Percentiles rank a stretch among this genome's conserved stretches.
Evolutionary conservation across 2,797 vertebrate species (phyloP).

Genomic region (Parambassis ranga): DNA sequence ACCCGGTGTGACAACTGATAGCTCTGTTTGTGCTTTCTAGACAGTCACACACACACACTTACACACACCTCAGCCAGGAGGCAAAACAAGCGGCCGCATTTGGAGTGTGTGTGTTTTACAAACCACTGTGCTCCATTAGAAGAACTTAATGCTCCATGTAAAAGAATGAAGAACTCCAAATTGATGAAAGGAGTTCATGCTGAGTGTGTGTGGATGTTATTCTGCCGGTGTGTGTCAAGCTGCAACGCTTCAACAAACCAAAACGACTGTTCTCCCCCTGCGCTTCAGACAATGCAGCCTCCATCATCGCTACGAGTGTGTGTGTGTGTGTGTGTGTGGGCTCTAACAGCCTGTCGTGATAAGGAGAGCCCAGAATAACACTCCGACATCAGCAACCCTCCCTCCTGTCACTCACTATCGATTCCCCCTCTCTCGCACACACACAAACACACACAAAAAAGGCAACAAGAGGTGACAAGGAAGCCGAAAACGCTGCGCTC

Average conservation of each 20-base stretch:
- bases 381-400: conserved; percentile 70
- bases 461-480: conserved; percentile 23
- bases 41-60: conserved; percentile 27
- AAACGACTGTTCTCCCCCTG: conserved; percentile 54
- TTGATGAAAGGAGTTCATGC: conserved; percentile 60
- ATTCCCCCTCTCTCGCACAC: conserved; percentile 26
- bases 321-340: conserved; percentile 27
- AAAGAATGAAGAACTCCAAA: conserved; percentile 64
- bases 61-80: conserved; percentile 44
- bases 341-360: conserved; percentile 69
- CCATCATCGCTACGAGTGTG: conserved; percentile 32
- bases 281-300: conserved; percentile 54
- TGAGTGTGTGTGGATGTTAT: conserved; percentile 41
- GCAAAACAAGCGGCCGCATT: conserved; percentile 50
- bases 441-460: conserved; percentile 2
- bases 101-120: conserved; percentile 48
- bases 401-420: conserved; percentile 69
- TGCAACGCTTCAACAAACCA: conserved; percentile 50
- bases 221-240: conserved; percentile 19
- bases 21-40: conserved; percentile 65
- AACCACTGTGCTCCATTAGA: conserved; percentile 67
- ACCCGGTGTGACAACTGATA: conserved; percentile 69
- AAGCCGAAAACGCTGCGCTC: conserved; percentile 19
- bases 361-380: conserved; percentile 76
- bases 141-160: conserved; percentile 69